Base-by-base conservation (phyloP, 2,113 vertebrate species). In the Entomyzon cyanotis region DNA sequence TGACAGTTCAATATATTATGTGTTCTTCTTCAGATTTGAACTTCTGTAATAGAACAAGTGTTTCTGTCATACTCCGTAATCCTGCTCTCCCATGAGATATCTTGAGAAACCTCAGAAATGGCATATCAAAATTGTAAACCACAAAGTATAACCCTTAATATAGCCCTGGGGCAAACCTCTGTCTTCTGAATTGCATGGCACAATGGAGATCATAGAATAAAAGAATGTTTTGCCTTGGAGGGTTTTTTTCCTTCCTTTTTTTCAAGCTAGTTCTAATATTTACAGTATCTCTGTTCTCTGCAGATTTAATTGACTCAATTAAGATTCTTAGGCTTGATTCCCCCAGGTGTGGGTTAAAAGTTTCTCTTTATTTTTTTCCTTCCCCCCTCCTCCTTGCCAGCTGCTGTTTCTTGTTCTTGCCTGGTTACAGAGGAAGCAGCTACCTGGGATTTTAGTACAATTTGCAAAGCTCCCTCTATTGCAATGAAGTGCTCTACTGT, bases 221-320 rank as follows among this genome's bases (percentile, higher is more conserved):
- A 93, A 89, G 58, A 89, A 78, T 84, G 64, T 96, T 89, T 86
- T 95, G 86, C 93, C 93, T 92, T 33, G n/a, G 30, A 96, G 93
- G 56, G 21, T 30, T 95, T 94, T 94, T 94, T 70, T 18, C 39
- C 15, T 73, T 90, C 11, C 58, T 76, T 96, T 89, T 86, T 96
- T 90, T 60, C 46, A 89, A 80, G 80, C 47, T 70, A 93, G 58
- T 69, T 94, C 67, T 96, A 94, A 88, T 96, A 94, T 96, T 96
- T 97, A 96, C 94, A 90, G 73, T 93, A 81, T 78, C 52, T 90
- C 41, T 93, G 92, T 91, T 91, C 96, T 96, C 95, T 91, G 83
- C 58, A 83, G 96, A 92, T 93, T 96, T 95, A 96, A 95, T 92
- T 87, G 94, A 96, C 74, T 93, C 95, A 96, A 95, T 97, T 96